These are phyloP conservation scores for Eidolon helvum DNA, from an alignment of 2,113 vertebrate species.

Conservation along the genomic window DNA sequence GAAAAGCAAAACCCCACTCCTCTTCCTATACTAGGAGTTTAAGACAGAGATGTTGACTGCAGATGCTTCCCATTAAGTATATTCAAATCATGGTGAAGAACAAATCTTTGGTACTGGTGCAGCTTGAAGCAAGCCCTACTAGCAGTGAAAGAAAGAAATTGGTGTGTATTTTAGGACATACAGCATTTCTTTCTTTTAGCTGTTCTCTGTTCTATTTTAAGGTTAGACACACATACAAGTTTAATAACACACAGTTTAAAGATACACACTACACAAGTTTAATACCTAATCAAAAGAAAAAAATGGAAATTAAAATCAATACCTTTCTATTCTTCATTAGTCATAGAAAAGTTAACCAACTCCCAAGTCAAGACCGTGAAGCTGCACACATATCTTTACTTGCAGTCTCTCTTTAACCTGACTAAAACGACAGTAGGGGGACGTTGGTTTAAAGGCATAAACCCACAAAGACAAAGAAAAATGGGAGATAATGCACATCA, in stretches of 20 bases:
- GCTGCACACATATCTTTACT: neutral
- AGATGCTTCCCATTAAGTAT: neutral
- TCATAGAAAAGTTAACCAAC: neutral
- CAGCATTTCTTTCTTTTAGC: neutral
- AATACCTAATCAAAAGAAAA: neutral
- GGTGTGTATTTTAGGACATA: neutral
- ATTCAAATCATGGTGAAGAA: neutral
- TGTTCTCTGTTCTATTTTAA: neutral
- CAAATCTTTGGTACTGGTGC: neutral
- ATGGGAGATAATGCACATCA: neutral
- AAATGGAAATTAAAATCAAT: neutral
- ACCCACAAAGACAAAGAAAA: neutral
- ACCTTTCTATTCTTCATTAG: neutral
- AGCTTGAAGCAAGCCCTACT: neutral
- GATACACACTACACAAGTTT: neutral
- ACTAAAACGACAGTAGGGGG: neutral
- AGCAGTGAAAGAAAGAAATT: neutral
- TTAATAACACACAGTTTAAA: conserved; percentile 29
- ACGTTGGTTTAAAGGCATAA: neutral
- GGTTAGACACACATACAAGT: neutral
- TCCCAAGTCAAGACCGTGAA: neutral
- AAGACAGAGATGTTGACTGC: neutral
- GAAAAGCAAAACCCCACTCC: neutral
- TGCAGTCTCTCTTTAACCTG: neutral
- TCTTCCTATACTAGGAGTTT: neutral